Base-by-base conservation (phyloP, 2,113 vertebrate genomes). In the Reinhardtius hippoglossoides region DNA sequence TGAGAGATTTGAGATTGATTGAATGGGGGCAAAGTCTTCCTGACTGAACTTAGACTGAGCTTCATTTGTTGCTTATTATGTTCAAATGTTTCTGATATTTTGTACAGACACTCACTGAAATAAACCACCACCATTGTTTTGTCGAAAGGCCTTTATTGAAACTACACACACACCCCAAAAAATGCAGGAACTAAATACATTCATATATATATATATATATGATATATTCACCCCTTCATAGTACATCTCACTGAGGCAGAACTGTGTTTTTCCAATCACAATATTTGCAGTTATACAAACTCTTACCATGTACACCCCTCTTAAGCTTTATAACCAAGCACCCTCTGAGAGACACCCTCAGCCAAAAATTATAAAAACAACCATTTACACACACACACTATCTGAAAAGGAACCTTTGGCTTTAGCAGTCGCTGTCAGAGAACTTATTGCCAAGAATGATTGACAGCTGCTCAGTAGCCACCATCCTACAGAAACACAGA, bases 131-230 rank as follows among this genome's bases (percentile, higher is more conserved):
- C 23, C 8, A 44, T 4, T 9, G 24, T 67, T 59, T 78, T 78
- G 50, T 70, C 76, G 87, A 91, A 91, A 92, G 85, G 62, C 6
- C 18, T 95, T 95, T 93, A 94, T 93, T 95, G 69, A 59, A 88
- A 89, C 67, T 77, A 76, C 16, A 90, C 82, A 89, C n/a, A 76
- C 16, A 90, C 24, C 35, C 18, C 13, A 76, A 37, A 46, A 84
- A 62, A 81, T 31, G 46, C 48, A 76, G 40, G 50, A 48, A 71
- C 52, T 58, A 23, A 23, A 50, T 86, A 91, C 88, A 92, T 90
- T 90, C 79, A 81, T 82, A 67, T 72, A 59, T 72, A 81, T 80
- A 76, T 79, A 27, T 27, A 27, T 67, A 26, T 72, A 26, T 61
- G 35, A 81, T 72, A 81, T 80, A 76, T 80, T 79, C 42, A 71